Conservation (phyloP, 2,888 invertebrate genomes). For the Scaptomyza polygonia region DNA sequence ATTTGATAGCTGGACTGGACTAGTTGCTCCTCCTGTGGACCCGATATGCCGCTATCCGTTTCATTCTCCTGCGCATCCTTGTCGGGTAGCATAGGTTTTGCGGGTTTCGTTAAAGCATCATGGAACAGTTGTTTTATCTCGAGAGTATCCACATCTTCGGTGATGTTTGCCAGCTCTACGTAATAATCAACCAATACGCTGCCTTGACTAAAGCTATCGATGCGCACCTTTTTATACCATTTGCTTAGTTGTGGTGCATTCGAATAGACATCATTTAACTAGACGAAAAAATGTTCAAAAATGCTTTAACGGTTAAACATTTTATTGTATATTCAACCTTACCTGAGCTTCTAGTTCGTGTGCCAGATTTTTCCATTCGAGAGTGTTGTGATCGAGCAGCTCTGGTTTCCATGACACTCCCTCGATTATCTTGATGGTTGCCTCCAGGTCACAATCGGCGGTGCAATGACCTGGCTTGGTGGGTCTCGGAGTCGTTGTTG, state of each 20-base stretch:
- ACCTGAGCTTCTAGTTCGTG: constrained; percentile 93
- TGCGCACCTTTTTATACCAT: constrained; percentile 93
- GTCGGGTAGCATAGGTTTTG: constrained; percentile 74
- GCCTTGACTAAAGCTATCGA: constrained; percentile 94
- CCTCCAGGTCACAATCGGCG: constrained; percentile 92
- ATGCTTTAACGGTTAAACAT: not conserved
- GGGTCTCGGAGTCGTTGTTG: constrained; percentile 89
- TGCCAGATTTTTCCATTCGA: constrained; percentile 93
- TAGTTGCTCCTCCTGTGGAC: constrained; percentile 86
- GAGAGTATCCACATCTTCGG: constrained; percentile 88
- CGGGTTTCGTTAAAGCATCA: constrained; percentile 85
- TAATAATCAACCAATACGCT: constrained; percentile 95
- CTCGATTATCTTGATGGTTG: constrained; percentile 92
- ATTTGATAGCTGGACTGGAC: constrained; percentile 86
- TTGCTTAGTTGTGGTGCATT: constrained; percentile 90
- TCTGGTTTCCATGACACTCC: constrained; percentile 94
- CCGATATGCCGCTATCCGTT: constrained; percentile 84
- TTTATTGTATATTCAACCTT: constrained; percentile 50
- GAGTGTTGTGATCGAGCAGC: constrained; percentile 92
- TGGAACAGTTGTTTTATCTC: constrained; percentile 90
- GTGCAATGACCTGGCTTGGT: constrained; percentile 92
- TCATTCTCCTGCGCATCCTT: constrained; percentile 85
- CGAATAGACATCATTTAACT: constrained; percentile 93
- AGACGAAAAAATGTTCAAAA: constrained; percentile 34
- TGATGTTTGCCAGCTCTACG: constrained; percentile 91